Evolutionary conservation across 2,888 invertebrate genomes (phyloP), one percentile per base, ranked within the genome.

Genomic region (Azorinus chamasolen): DNA sequence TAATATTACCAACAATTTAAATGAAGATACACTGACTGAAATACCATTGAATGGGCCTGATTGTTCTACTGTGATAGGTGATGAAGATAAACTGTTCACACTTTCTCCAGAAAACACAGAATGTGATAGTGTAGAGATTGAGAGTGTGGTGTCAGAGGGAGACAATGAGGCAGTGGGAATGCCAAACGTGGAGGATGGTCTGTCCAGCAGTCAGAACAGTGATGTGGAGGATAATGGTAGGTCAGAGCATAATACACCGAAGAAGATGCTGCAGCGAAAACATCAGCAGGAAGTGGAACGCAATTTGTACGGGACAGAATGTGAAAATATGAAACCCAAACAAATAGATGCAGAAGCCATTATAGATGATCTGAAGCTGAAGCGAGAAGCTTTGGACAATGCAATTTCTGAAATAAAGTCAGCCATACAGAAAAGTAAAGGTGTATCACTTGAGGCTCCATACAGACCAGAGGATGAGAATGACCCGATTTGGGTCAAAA

Each of bases 31-130:
- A 45, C 87, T 92, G 70, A 91, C 91, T 53, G 92, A 91, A 83
- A 92, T 91, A 63, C 91, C 90, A 54, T 83, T 87, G 94, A 95
- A 92, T 73, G 90, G 88, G 25, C 87, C 87, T 22, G 93, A 93
- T 74, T 87, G 88, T 22, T 91, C 91, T 25, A 57, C 65, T 64
- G 59, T 64, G 59, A 92, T 91, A 70, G 95, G 95, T 87, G 90
- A 90, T 37, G 96, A 51, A 91, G 96, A 96, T 87, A 95, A 96
- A 54, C 97, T 97, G 92, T 97, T 97, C 93, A 97, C 97, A 25
- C 95, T 97, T 74, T 97, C 97, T 46, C 97, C 97, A 6, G 98
- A 97, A 94, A 97, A 97, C 75, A 98, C 97, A 72, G 98, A 98
- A 94, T 97, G 97, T 92, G 97, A 97, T 93, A 97, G 97, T 80